These are phyloP conservation scores for Phenacoccus solenopsis DNA, from an alignment of 1,140 invertebrate species.

Conservation along the genomic window DNA sequence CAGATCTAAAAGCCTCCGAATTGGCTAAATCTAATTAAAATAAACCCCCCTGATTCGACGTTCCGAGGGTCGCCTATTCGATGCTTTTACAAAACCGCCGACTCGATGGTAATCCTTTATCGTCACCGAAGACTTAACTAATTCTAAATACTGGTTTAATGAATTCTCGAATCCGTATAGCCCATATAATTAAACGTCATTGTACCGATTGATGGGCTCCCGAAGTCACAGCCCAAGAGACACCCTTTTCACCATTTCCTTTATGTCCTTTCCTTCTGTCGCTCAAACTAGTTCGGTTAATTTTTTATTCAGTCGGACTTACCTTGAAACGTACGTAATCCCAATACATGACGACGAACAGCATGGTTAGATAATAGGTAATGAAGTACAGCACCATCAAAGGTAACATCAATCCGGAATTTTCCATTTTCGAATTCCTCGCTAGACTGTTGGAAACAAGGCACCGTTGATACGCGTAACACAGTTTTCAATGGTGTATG, in stretches of 20 bases:
- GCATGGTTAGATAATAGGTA: neutral
- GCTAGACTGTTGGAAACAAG: too few species aligned
- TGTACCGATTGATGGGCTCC: too few species aligned
- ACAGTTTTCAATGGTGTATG: neutral
- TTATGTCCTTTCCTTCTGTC: neutral
- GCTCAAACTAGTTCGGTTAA: neutral
- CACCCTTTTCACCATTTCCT: neutral
- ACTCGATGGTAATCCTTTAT: neutral
- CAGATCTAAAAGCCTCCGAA: neutral
- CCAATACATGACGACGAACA: neutral
- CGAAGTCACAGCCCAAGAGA: neutral
- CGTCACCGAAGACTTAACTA: neutral
- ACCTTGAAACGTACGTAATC: neutral
- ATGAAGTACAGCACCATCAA: neutral
- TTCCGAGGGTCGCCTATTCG: neutral
- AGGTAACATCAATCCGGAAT: neutral
- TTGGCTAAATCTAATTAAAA: neutral
- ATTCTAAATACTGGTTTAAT: neutral
- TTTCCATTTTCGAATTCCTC: neutral
- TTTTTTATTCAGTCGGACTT: neutral
- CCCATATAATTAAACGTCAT: too few species aligned
- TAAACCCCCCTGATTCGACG: neutral
- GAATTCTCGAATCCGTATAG: neutral
- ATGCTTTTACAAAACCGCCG: too few species aligned
- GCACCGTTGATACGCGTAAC: neutral